Evolutionary conservation across 2,113 vertebrate species (phyloP).

Genomic region (Haplotaxodon microlepis): DNA sequence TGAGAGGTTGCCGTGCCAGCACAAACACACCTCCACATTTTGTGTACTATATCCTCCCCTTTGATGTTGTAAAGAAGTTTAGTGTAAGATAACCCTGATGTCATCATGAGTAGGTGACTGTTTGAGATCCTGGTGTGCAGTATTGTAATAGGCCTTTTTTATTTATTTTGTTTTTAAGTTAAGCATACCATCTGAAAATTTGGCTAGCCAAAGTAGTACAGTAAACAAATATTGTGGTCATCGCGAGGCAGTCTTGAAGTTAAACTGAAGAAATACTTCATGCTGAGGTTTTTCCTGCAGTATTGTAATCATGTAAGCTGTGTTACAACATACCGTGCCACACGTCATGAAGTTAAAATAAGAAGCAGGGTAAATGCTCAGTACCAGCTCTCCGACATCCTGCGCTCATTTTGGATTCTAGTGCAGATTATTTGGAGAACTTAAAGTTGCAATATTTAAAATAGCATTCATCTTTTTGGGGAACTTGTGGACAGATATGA

Average conservation of each 20-base stretch:
- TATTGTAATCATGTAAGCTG: not conserved
- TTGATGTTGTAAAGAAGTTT: constrained; percentile 55
- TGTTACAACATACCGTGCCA: not conserved
- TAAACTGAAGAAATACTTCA: not conserved
- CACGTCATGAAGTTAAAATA: not conserved
- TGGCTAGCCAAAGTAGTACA: not conserved
- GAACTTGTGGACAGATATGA: not conserved
- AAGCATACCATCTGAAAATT: constrained; percentile 11
- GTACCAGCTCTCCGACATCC: not conserved
- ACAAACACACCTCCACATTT: constrained; percentile 50
- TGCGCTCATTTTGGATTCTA: not conserved
- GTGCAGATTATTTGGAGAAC: not conserved
- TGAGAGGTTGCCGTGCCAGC: constrained; percentile 51
- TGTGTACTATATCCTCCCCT: constrained; percentile 30
- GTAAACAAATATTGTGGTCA: constrained; percentile 41
- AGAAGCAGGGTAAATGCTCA: not conserved
- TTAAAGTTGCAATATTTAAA: not conserved
- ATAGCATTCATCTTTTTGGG: not conserved
- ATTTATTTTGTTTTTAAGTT: not conserved
- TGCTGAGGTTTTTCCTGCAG: not conserved
- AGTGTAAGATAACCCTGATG: not conserved
- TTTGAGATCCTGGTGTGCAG: not conserved
- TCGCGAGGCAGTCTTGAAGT: not conserved
- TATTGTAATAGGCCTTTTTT: not conserved
- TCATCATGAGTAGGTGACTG: constrained; percentile 34